A percentile compares a stretch with the other conserved stretches of the same genome.
Conservation (phyloP, 2,113 vertebrate species). For the Callopanchax toddi region DNA sequence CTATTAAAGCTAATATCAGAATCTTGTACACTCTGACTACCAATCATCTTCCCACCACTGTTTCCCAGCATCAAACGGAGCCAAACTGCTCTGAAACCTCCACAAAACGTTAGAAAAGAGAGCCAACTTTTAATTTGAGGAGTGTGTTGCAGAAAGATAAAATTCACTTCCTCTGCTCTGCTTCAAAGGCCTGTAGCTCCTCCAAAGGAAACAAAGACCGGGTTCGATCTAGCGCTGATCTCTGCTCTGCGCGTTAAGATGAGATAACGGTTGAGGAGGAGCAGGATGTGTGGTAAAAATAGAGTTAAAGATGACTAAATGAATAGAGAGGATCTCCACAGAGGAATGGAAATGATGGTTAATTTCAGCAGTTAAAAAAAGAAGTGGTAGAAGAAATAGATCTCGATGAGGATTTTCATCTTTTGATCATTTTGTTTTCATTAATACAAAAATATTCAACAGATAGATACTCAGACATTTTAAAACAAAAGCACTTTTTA, state of each 20-base stretch:
- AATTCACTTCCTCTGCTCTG: conserved; percentile 21
- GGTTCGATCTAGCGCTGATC: conserved; percentile 26
- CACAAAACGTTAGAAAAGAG: not conserved
- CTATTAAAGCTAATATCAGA: not conserved
- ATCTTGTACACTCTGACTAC: no score
- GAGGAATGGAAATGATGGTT: conserved; percentile 14
- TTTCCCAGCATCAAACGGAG: not conserved
- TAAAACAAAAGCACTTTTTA: no score
- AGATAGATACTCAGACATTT: no score
- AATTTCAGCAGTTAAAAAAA: conserved; percentile 15
- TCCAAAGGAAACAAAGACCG: conserved; percentile 12
- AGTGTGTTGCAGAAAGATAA: conserved; percentile 29
- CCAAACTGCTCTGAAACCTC: conserved; percentile 13
- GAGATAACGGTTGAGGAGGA: conserved; percentile 31
- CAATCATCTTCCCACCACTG: not conserved
- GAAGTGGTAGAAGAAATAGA: no score
- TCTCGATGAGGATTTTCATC: no score
- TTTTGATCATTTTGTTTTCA: no score
- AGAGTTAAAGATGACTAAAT: conserved; percentile 49
- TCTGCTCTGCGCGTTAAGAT: conserved; percentile 39
- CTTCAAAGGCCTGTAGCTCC: conserved; percentile 32
- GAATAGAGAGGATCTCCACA: conserved; percentile 22
- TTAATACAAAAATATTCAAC: no score
- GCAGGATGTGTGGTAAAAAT: conserved; percentile 38
- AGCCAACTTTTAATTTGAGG: conserved; percentile 25